Evolutionary conservation across 2,113 vertebrate genomes (phyloP).

Genomic region (Phaetusa simplex): DNA sequence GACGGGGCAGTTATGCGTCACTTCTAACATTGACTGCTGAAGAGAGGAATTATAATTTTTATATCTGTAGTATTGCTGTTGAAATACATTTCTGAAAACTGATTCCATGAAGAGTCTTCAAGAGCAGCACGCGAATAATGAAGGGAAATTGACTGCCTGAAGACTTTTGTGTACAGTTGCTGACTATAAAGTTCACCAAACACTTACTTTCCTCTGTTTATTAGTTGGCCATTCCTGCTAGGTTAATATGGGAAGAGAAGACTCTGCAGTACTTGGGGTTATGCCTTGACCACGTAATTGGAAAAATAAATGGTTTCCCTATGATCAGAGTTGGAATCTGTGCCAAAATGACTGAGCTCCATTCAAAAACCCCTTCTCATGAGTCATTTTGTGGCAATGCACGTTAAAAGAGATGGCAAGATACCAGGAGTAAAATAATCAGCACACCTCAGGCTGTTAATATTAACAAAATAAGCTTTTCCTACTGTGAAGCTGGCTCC

Average conservation of each 20-base stretch:
- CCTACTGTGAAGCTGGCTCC: not conserved
- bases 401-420: slow-evolving; percentile 46
- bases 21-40: not conserved
- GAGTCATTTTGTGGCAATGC: slow-evolving; percentile 52
- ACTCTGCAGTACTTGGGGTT: not conserved
- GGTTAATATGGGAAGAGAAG: slow-evolving; percentile 1
- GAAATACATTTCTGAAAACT: slow-evolving; percentile 8
- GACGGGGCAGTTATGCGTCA: not conserved
- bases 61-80: not conserved
- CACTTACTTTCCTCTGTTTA: slow-evolving; percentile 37
- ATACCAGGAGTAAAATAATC: slow-evolving; percentile 48
- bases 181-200: slow-evolving; percentile 28
- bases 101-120: not conserved
- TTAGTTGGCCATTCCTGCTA: not conserved
- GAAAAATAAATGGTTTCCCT: slow-evolving; percentile 60
- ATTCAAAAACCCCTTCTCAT: slow-evolving; percentile 38
- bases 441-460: slow-evolving; percentile 44
- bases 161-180: slow-evolving; percentile 3
- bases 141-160: slow-evolving; percentile 9
- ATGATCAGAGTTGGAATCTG: slow-evolving; percentile 20
- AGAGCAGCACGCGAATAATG: not conserved
- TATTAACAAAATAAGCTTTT: slow-evolving; percentile 45
- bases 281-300: slow-evolving; percentile 37
- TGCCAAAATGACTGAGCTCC: slow-evolving; percentile 44
- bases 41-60: not conserved